Base-by-base conservation (phyloP, 64 coral and sea anemone genomes). In the Actinia tenebrosa region DNA sequence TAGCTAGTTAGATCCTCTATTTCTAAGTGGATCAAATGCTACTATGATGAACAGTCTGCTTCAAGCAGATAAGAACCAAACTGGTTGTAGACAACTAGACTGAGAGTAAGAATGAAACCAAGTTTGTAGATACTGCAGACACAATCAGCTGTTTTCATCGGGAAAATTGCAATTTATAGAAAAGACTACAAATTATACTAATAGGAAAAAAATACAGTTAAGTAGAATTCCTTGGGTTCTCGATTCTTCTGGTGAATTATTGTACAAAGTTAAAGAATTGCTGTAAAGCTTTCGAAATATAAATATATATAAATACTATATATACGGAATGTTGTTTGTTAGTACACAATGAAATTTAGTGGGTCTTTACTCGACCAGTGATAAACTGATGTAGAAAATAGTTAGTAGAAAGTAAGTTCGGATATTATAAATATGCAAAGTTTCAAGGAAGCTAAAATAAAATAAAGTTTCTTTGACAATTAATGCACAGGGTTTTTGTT, bases 301-400 rank as follows among this genome's bases (percentile, higher is more conserved):
- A 84, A 89, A 89, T 89, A 59, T 89, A 89, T 77, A 75, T 75
- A 75, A 75, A 89, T 84, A 89, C 56, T 89, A 89, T 84, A 72
- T 75, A 75, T 75, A 75, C 20, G 10, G 9, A 42, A 75, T 11
- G n/a, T n/a, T 75, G n/a, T 25, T 27, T 3, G 10, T n/a, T 30
- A 75, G 10, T 30, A 77, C 56, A 30, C 83, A 75, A 62, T 62
- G 6, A 23, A n/a, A 54, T 37, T 37, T 46, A 62, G 80, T 79
- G 71, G 80, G 63, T 84, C 88, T 89, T 45, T 89, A 10, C 10
- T 66, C 0, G 19, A 66, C 7, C n/a, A 37, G 30, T 37, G 63
- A 66, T 66, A 66, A 20, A 23, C n/a, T 19, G 22, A 66, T 66
- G 9, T 9, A 5, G 4, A 61, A 66, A 9, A n/a, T 66, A 66